Evolutionary conservation across 2,888 invertebrate genomes (phyloP), one percentile per base, ranked within the genome.

Genomic region (Pyrrhia umbra): DNA sequence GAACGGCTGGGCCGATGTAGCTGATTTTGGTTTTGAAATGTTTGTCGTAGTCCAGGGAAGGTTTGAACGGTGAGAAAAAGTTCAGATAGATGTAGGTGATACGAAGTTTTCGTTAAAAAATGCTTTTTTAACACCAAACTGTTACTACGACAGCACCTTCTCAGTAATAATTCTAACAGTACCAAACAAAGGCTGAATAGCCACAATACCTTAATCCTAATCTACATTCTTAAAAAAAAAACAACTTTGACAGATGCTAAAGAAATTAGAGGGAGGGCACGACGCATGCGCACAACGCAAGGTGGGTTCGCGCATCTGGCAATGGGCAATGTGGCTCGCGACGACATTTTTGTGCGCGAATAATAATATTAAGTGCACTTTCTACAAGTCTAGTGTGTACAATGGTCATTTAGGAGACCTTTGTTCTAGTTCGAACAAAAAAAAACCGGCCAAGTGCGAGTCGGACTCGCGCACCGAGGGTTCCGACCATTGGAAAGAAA

Each of bases 291-390:
- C n/a, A n/a, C n/a, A n/a, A n/a, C n/a, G n/a, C n/a, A n/a, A n/a
- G n/a, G n/a, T n/a, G n/a, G n/a, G n/a, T n/a, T 3, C 13, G 27
- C 63, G 65, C 81, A 81, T 79, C 81, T 81, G 81, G 75, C 66
- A 65, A 42, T 62, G 59, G 51, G 68, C 73, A 70, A 71, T 73
- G 59, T 75, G 77, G 66, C 60, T 30, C 55, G 47, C 47, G 68
- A 52, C 62, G 34, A 55, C 55, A 50, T 55, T 37, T 54, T 59
- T 21, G 15, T 10, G 2, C 10, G 50, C 40, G 40, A 67, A 43
- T 20, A 40, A 57, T 56, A 68, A 34, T 52, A 59, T 27, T 42
- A 57, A 25, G 16, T 50, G 50, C 25, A 67, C 56, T 59, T 62
- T 64, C 63, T 52, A 57, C 34, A 13, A 23, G 21, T 56, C 58